Conservation (phyloP, 2,113 vertebrate genomes). For the Sinosuthora webbiana region DNA sequence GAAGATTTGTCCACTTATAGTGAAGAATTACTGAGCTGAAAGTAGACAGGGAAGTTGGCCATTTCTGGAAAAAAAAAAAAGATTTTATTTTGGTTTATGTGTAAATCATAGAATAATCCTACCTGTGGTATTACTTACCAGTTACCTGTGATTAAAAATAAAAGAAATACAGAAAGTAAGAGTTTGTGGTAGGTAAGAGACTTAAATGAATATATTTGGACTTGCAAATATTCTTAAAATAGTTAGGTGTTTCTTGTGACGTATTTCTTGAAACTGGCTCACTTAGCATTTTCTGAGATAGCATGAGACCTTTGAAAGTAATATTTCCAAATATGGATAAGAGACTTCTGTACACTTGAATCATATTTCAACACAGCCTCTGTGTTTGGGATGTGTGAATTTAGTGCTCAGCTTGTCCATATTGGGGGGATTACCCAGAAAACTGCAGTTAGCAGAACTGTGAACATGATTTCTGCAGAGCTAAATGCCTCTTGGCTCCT, state of each 20-base stretch:
- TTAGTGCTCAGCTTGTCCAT: background rate
- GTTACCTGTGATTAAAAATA: background rate
- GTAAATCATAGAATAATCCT: background rate
- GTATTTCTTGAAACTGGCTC: background rate
- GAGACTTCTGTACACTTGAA: background rate
- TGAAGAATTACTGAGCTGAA: background rate
- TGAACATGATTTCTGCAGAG: background rate
- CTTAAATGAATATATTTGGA: background rate
- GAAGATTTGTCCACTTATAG: background rate
- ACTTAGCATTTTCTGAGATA: background rate
- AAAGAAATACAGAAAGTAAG: background rate
- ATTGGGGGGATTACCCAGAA: background rate
- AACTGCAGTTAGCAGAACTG: background rate
- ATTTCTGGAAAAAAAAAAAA: background rate
- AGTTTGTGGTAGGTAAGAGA: background rate
- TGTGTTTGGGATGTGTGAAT: background rate
- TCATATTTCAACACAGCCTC: background rate
- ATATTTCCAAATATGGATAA: conserved; percentile 17
- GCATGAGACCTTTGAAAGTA: background rate
- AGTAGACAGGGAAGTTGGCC: background rate
- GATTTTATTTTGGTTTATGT: background rate
- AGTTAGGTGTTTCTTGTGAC: background rate
- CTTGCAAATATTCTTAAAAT: background rate
- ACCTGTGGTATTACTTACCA: background rate
- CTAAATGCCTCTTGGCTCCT: background rate